These are phyloP conservation scores for Myiozetetes cayanensis DNA, from an alignment of 2,113 vertebrate genomes.

Conservation along the genomic window DNA sequence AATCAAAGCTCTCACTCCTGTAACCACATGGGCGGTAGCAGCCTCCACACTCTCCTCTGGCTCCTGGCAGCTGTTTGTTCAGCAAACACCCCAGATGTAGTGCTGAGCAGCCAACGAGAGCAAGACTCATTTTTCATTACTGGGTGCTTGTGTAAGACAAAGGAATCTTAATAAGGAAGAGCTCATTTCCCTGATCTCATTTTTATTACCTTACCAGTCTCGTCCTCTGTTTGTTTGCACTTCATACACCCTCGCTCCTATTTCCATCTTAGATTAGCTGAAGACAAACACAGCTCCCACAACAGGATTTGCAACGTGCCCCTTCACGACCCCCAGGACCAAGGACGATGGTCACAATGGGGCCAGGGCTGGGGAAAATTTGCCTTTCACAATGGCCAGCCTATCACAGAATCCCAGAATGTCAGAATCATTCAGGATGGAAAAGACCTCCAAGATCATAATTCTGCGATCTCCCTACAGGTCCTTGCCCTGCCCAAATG, in stretches of 20 bases:
- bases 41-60: neutral
- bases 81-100: constrained; percentile 31
- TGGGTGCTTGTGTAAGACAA: constrained; percentile 37
- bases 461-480: neutral
- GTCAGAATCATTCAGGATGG: neutral
- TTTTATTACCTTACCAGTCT: constrained; percentile 46
- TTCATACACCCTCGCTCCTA: neutral
- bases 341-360: neutral
- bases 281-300: neutral
- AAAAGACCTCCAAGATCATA: neutral
- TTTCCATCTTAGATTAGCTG: neutral
- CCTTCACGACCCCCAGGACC: fast-evolving
- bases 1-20: neutral
- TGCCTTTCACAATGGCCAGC: neutral
- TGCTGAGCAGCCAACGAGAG: neutral
- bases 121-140: constrained; percentile 41
- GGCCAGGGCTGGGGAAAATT: neutral
- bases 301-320: neutral
- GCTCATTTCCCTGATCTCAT: constrained; percentile 14
- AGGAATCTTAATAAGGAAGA: constrained; percentile 53
- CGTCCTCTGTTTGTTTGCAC: constrained; percentile 27
- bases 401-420: neutral
- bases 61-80: constrained; percentile 50
- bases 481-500: neutral
- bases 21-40: neutral